Evolutionary conservation across 1,140 invertebrate genomes (phyloP), one percentile per base, ranked within the genome.

Genomic region (Drosophila simulans): DNA sequence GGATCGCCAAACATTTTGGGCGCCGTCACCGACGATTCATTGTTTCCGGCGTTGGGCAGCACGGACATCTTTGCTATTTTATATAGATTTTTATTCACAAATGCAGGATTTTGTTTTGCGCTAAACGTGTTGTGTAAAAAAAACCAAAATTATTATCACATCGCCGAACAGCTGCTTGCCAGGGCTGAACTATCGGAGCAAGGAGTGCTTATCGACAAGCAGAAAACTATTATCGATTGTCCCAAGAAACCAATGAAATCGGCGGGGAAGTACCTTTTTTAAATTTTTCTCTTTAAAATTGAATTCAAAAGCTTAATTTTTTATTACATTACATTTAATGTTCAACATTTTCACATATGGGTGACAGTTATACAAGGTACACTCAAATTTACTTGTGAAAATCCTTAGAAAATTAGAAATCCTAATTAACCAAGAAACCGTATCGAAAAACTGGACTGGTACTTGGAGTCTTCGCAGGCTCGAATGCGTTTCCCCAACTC

Each of bases 1-100:
- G 93, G 93, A 54, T 93, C 92, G 42, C 94, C 92, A 17, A 93
- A 83, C 65, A 94, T 93, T 5, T 40, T 51, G 0, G 76, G 11
- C 11, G 57, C 65, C 17, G 37, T 49, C 10, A 53, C 10, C 11
- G 59, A 49, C 10, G 39, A 34, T 12, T 52, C n/a, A 22, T 57
- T 37, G 10, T 53, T 31, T 0, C 53, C 59, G 12, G 48, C 13
- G 15, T 89, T 75, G 3, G 88, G 75, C 43, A 77, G 11, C 34
- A 76, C 15, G 10, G 77, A 77, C 91, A 92, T 92, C 27, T n/a
- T 58, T 64, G 15, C 13, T 11, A 42, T 35, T 64, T 20, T 34
- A 12, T 51, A 17, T 5, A 0, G 15, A 42, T 60, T 57, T 68
- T 55, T 46, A 88, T 80, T 83, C 76, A 88, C 51, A 60, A 79